phyloP scores from a whole-genome alignment of 2,113 vertebrate species.

The Triplophysa rosa region DNA sequence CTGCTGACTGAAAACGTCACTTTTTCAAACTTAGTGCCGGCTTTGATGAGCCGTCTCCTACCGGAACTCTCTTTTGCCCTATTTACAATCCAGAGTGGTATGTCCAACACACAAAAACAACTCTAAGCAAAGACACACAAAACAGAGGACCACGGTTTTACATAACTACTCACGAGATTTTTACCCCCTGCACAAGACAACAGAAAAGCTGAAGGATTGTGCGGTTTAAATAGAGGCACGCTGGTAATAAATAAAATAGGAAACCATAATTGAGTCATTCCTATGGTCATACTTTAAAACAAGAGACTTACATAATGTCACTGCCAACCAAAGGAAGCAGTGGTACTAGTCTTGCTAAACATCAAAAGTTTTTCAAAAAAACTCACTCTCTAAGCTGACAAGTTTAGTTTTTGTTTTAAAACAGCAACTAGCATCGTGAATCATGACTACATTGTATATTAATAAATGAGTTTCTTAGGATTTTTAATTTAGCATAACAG shows the following conservation, averaged over 20 bases:
- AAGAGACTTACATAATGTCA: too few species aligned
- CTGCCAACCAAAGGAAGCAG: too few species aligned
- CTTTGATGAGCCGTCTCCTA: conserved; percentile 55
- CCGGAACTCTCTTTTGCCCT: conserved; percentile 27
- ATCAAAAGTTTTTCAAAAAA: too few species aligned
- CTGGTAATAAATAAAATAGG: conserved; percentile 6
- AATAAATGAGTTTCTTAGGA: neutral
- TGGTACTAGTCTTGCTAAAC: neutral
- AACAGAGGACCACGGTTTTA: conserved; percentile 23
- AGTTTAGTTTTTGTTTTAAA: neutral
- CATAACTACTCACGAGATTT: conserved; percentile 35
- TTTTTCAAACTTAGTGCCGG: conserved; percentile 54
- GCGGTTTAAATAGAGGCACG: conserved; percentile 11
- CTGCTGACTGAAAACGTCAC: conserved; percentile 64
- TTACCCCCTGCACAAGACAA: conserved; percentile 41
- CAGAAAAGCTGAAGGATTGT: conserved; percentile 2
- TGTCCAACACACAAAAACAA: conserved; percentile 47
- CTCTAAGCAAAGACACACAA: conserved; percentile 35
- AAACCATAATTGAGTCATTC: neutral
- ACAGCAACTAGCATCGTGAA: neutral
- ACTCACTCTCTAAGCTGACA: neutral
- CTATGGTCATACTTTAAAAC: neutral
- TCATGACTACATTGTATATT: neutral
- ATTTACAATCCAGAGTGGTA: conserved; percentile 46
- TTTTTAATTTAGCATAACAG: neutral